Percentiles rank a stretch among this genome's conserved stretches.
These are phyloP conservation scores for Chironomus riparius DNA, from an alignment of 2,888 invertebrate species.

Conservation along the genomic window DNA sequence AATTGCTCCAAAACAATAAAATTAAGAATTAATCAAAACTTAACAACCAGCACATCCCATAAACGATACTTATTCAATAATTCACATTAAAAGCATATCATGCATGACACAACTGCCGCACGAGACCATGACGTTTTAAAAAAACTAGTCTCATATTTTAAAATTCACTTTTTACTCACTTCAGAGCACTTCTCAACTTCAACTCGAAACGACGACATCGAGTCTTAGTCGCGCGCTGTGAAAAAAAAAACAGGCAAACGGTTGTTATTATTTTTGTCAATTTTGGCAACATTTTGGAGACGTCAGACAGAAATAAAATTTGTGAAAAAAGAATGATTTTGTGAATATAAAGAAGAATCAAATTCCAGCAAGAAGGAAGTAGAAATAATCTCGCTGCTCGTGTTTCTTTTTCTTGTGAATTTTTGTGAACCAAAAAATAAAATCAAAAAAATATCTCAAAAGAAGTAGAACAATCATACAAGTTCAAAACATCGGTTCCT, in stretches of 20 bases:
- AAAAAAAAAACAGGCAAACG: background rate
- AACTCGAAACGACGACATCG: background rate
- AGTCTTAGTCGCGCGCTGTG: background rate
- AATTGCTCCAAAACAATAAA: background rate
- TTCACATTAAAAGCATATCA: background rate
- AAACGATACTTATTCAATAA: background rate
- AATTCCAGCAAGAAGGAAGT: background rate
- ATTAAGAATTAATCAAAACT: too few species aligned
- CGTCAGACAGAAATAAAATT: background rate
- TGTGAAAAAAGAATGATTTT: background rate
- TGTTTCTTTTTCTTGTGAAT: background rate
- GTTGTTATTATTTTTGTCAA: background rate
- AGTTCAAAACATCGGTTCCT: background rate
- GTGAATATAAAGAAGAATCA: background rate
- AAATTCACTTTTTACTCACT: constrained; percentile 9
- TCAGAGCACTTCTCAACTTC: constrained; percentile 11
- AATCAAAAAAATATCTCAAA: background rate
- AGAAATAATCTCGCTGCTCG: background rate
- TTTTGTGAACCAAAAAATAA: background rate
- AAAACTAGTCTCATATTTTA: constrained; percentile 20
- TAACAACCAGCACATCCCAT: too few species aligned
- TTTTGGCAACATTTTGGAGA: background rate
- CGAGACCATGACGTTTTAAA: background rate
- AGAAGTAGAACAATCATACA: background rate
- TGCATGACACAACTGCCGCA: background rate